Percentiles rank a stretch among this genome's conserved stretches.
phyloP scores from a whole-genome alignment of 2,888 invertebrate genomes.

The Heliconius aoede region DNA sequence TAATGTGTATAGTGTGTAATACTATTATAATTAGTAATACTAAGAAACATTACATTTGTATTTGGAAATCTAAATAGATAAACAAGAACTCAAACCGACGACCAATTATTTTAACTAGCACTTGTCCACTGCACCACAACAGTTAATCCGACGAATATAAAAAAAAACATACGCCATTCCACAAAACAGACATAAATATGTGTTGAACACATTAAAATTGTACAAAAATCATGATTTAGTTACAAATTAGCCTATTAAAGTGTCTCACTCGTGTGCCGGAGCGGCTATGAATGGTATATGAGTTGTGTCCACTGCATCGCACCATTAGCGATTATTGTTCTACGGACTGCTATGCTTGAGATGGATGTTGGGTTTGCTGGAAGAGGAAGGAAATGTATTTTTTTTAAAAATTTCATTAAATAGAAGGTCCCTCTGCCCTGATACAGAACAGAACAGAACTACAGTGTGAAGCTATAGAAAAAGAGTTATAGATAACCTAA shows the following conservation, averaged over 20 bases:
- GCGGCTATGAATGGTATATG: slow-evolving; percentile 56
- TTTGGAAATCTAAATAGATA: no score
- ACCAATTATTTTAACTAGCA: no score
- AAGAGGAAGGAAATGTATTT: no score
- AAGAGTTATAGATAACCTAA: no score
- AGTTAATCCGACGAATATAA: not conserved
- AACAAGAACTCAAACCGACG: no score
- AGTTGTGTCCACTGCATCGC: slow-evolving; percentile 80
- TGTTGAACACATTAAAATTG: slow-evolving; percentile 18
- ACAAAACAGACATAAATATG: not conserved
- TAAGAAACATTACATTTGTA: no score
- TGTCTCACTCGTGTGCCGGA: slow-evolving; percentile 45
- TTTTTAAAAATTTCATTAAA: not conserved
- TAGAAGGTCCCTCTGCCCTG: no score
- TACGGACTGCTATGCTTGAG: slow-evolving; percentile 72
- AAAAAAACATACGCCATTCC: not conserved
- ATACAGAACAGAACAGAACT: no score
- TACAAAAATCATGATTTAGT: slow-evolving; percentile 47
- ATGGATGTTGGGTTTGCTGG: slow-evolving; percentile 52
- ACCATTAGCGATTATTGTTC: slow-evolving; percentile 82
- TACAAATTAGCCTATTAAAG: slow-evolving; percentile 56
- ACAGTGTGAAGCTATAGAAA: no score
- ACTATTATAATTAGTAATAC: no score
- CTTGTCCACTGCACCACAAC: not conserved
- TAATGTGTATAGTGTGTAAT: no score